A percentile compares a stretch with the other conserved stretches of the same genome.
Conservation (phyloP, 1,140 invertebrate species). For the Tigriopus japonicus region DNA sequence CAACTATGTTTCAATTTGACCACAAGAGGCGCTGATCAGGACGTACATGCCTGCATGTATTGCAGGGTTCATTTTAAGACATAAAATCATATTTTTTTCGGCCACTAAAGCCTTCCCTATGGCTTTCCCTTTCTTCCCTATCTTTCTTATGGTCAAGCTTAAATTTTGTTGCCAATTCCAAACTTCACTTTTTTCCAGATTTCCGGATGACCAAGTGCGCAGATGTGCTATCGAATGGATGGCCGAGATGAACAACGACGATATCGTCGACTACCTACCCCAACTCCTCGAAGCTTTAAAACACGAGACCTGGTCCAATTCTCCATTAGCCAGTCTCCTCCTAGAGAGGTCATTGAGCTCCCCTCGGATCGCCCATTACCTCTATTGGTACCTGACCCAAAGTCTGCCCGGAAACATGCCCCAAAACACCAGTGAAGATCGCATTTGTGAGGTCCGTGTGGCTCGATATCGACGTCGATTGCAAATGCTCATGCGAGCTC, state of each 20-base stretch:
- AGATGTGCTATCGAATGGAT: neutral
- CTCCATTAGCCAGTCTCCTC: slow-evolving; percentile 36
- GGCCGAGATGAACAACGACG: slow-evolving; percentile 41
- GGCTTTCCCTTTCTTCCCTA: neutral
- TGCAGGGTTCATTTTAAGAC: too few relatives aligned
- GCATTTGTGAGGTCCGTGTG: slow-evolving; percentile 23
- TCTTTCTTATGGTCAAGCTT: neutral
- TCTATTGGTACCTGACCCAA: slow-evolving; percentile 83
- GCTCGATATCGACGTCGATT: slow-evolving; percentile 42
- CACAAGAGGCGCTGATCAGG: too few relatives aligned
- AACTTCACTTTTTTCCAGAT: neutral
- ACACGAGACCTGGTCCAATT: slow-evolving; percentile 55
- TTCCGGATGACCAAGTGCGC: neutral
- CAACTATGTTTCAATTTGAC: too few relatives aligned
- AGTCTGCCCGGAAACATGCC: slow-evolving; percentile 38
- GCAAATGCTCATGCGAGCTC: slow-evolving; percentile 61
- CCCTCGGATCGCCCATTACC: slow-evolving; percentile 70
- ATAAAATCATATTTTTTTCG: too few relatives aligned
- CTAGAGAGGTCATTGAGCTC: slow-evolving; percentile 62
- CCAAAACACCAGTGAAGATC: neutral
- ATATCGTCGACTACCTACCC: slow-evolving; percentile 72
- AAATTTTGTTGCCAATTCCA: neutral
- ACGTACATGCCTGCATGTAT: too few relatives aligned
- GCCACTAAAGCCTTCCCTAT: too few relatives aligned
- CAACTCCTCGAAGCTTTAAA: slow-evolving; percentile 84